Evolutionary conservation across 2,888 invertebrate genomes (phyloP), one percentile per base, ranked within the genome.

Genomic region (Coleophora flavipennella): DNA sequence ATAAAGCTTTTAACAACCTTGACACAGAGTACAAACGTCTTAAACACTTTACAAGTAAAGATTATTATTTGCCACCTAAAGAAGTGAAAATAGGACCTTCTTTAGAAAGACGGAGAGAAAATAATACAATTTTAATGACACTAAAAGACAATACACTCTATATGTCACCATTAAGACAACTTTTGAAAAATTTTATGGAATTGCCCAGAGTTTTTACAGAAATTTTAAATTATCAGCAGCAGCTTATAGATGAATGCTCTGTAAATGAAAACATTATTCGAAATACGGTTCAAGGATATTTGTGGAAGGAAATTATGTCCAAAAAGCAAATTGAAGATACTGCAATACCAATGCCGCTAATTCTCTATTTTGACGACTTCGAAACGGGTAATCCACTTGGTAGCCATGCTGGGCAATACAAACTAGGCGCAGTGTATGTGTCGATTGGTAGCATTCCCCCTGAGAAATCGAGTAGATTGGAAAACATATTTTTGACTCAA

Each of bases 341-440:
- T 4, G 12, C n/a, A n/a, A n/a, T n/a, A n/a, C n/a, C 3, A 6
- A 4, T 33, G 2, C 49, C 49, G 33, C 34, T 54, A 43, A 47
- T 48, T n/a, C 26, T 55, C 10, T 53, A 48, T 42, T 50, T 36
- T 42, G 56, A 57, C 39, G 56, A 59, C 41, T 57, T 52, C 39
- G 55, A 59, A 47, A 36, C 45, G 8, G 51, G 54, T 29, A 57
- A 59, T 43, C 51, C 58, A 9, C 32, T 57, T 27, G 55, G 55
- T 8, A 51, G 48, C 33, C 57, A 54, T 42, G 44, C 53, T 7
- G 57, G 53, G 9, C 36, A 37, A 11, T 42, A 56, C 34, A 59
- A 58, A 43, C 38, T 56, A 33, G 56, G 56, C 20, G 51, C 41
- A 36, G 47, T 57, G 13, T 59, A 59, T 48, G 41, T 46, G 11